Percentiles rank a stretch among this genome's conserved stretches.
Evolutionary conservation across 2,113 vertebrate species (phyloP).

Genomic region (Choloepus hoffmanni): DNA sequence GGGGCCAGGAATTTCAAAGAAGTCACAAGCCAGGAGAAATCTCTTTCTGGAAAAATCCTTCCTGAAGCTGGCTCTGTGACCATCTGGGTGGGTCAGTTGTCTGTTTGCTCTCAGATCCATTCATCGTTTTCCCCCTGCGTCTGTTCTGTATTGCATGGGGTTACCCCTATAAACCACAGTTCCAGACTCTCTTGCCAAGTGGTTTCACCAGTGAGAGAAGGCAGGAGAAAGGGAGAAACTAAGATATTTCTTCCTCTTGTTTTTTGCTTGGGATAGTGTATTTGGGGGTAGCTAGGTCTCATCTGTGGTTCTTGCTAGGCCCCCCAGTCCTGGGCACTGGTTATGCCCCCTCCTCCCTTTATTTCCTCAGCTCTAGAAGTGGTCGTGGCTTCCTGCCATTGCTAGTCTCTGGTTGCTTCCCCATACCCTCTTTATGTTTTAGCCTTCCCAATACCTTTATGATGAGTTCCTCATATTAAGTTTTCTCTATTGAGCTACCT

Average conservation of each 20-base stretch:
- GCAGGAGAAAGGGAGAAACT: background rate
- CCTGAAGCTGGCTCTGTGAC: background rate
- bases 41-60: background rate
- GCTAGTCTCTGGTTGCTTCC: background rate
- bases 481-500: background rate
- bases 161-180: background rate
- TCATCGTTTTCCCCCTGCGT: background rate
- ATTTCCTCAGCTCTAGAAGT: background rate
- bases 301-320: background rate
- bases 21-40: background rate
- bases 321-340: background rate
- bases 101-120: background rate
- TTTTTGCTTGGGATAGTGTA: conserved; percentile 11
- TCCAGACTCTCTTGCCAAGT: background rate
- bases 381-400: background rate
- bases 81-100: background rate
- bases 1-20: background rate
- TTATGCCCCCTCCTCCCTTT: background rate
- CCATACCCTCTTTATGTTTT: background rate
- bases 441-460: background rate
- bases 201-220: background rate
- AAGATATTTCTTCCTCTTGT: background rate
- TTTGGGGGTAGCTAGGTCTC: background rate
- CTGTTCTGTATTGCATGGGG: background rate
- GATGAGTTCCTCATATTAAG: background rate